Conservation (phyloP, 2,797 vertebrate species). For the Brachyrhaphis roseni region DNA sequence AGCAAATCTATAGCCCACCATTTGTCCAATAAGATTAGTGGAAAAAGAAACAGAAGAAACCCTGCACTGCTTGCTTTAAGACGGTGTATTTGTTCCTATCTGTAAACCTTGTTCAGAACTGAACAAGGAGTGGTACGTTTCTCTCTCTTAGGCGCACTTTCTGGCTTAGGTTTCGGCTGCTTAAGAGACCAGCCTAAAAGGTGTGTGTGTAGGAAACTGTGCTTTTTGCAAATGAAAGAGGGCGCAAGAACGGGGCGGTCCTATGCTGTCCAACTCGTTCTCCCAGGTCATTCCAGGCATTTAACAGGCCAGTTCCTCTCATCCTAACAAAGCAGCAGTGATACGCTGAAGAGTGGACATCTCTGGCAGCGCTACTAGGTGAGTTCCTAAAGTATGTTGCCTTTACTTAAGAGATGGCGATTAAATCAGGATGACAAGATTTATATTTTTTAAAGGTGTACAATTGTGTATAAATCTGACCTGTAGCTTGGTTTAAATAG, state of each 20-base stretch:
- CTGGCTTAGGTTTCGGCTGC: conserved; percentile 65
- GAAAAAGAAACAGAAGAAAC: background rate
- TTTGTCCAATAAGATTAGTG: background rate
- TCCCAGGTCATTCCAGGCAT: conserved; percentile 50
- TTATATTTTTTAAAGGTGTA: background rate
- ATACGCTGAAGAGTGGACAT: conserved; percentile 51
- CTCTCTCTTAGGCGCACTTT: conserved; percentile 18
- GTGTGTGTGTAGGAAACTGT: conserved; percentile 22
- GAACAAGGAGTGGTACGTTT: conserved; percentile 60
- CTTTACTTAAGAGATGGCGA: background rate
- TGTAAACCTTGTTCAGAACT: conserved; percentile 67
- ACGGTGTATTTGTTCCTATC: conserved; percentile 1
- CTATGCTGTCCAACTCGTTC: conserved; percentile 78
- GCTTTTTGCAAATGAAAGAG: conserved; percentile 20
- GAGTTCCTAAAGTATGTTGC: conserved; percentile 36
- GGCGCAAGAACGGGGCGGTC: conserved; percentile 47
- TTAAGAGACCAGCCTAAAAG: conserved; percentile 26
- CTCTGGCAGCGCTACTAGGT: conserved; percentile 57
- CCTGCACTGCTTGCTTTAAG: background rate
- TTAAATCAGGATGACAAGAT: background rate
- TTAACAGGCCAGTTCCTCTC: conserved; percentile 54
- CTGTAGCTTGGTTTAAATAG: background rate
- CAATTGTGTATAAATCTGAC: background rate
- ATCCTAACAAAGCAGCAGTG: conserved; percentile 56
- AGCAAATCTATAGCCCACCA: background rate